A percentile compares a stretch with the other conserved stretches of the same genome.
phyloP scores from a whole-genome alignment of 2,113 vertebrate species.

The Pycnonotus jocosus region DNA sequence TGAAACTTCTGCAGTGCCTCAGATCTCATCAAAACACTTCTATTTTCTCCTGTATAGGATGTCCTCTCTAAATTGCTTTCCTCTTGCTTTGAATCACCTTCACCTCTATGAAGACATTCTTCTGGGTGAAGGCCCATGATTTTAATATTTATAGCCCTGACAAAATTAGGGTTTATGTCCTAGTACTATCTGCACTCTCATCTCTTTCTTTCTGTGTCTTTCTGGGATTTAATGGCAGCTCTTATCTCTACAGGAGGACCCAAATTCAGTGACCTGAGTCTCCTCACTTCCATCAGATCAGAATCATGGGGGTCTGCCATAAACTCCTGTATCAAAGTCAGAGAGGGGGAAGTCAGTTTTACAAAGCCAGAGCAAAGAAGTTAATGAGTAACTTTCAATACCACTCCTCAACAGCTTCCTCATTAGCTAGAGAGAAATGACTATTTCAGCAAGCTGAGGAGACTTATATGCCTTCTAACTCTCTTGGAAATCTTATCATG shows the following conservation, averaged over 20 bases:
- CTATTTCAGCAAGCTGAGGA: not conserved
- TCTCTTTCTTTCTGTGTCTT: not conserved
- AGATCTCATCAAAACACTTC: not conserved
- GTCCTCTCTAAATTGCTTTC: not conserved
- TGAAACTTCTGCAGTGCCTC: not conserved
- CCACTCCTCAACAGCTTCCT: not conserved
- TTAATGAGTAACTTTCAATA: not conserved
- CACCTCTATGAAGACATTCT: not conserved
- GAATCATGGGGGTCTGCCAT: not conserved
- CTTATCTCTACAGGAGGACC: not conserved
- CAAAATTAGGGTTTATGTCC: not conserved
- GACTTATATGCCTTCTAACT: not conserved
- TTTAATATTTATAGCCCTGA: not conserved
- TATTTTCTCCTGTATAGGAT: not conserved
- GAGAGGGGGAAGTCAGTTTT: not conserved
- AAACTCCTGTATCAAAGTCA: not conserved
- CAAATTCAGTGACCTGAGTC: not conserved
- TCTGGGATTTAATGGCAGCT: not conserved
- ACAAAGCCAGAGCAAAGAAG: not conserved
- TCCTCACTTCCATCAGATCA: not conserved
- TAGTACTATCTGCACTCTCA: not conserved
- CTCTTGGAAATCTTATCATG: not conserved
- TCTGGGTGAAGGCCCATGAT: not conserved
- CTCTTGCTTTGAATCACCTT: not conserved
- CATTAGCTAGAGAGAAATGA: not conserved